These are phyloP conservation scores for Orientallactaga sibirica DNA, from an alignment of 2,797 vertebrate genomes.

Conservation along the genomic window DNA sequence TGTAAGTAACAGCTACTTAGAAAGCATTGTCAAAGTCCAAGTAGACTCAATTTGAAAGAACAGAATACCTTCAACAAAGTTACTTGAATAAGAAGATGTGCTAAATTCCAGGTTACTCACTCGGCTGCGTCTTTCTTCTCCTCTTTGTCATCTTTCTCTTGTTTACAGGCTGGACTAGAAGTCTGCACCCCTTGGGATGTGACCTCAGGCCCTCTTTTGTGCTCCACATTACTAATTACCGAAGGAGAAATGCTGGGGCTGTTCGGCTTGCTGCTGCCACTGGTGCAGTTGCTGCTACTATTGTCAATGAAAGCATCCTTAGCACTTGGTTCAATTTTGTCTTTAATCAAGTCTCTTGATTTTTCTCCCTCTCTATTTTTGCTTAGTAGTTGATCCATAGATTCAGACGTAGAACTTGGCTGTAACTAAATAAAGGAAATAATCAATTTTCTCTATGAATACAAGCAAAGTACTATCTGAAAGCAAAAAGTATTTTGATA, in stretches of 20 bases:
- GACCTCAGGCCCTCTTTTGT: conserved; percentile 95
- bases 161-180: conserved; percentile 92
- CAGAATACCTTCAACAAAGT: not conserved
- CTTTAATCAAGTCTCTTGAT: conserved; percentile 93
- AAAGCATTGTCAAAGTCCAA: not conserved
- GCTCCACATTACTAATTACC: conserved; percentile 89
- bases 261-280: conserved; percentile 93
- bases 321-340: conserved; percentile 91
- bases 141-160: conserved; percentile 95
- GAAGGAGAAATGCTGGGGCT: conserved; percentile 94
- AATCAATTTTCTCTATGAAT: conserved; percentile 36
- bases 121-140: conserved; percentile 97
- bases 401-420: conserved; percentile 94
- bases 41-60: not conserved
- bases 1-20: not conserved
- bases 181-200: conserved; percentile 98
- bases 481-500: conserved; percentile 21
- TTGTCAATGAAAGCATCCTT: conserved; percentile 89
- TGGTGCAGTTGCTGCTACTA: conserved; percentile 87
- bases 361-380: conserved; percentile 96
- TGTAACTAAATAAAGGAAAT: conserved; percentile 92
- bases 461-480: conserved; percentile 50
- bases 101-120: conserved; percentile 89
- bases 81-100: not conserved
- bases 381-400: conserved; percentile 94